A percentile compares a stretch with the other conserved stretches of the same genome.
Evolutionary conservation across 2,797 vertebrate species (phyloP).

Genomic region (Hylomyscus alleni): DNA sequence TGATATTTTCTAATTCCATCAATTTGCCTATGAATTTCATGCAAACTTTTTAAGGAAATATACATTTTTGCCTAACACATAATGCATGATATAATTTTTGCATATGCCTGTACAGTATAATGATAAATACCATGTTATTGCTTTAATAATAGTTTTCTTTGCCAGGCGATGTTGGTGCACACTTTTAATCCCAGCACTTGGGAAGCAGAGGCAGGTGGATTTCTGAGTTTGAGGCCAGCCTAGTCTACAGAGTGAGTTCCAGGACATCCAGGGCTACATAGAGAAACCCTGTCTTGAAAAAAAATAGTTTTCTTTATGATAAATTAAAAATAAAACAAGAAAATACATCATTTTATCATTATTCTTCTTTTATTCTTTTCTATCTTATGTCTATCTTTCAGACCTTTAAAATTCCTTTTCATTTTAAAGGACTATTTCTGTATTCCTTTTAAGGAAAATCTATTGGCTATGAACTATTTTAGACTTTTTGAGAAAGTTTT

Average conservation of each 20-base stretch:
- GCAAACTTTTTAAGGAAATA: too few species aligned
- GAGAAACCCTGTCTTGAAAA: too few species aligned
- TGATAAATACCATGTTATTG: background rate
- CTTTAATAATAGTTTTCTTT: constrained; percentile 18
- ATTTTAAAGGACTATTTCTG: background rate
- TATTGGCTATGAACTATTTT: background rate
- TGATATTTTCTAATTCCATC: too few species aligned
- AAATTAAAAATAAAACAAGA: background rate
- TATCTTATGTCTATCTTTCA: background rate
- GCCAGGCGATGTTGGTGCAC: too few species aligned
- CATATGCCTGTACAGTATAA: background rate
- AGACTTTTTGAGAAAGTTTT: background rate
- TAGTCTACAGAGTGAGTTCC: too few species aligned
- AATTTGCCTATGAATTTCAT: too few species aligned
- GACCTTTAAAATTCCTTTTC: background rate
- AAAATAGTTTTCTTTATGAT: constrained; percentile 10
- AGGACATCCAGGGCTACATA: too few species aligned
- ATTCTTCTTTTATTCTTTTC: constrained; percentile 1
- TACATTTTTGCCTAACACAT: too few species aligned
- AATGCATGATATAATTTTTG: background rate
- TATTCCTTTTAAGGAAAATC: background rate
- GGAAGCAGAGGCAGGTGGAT: too few species aligned
- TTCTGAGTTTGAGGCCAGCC: too few species aligned
- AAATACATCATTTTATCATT: background rate
- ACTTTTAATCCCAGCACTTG: too few species aligned